These are phyloP conservation scores for Gallinago nigripennis DNA, from an alignment of 2,797 vertebrate genomes.

Conservation along the genomic window DNA sequence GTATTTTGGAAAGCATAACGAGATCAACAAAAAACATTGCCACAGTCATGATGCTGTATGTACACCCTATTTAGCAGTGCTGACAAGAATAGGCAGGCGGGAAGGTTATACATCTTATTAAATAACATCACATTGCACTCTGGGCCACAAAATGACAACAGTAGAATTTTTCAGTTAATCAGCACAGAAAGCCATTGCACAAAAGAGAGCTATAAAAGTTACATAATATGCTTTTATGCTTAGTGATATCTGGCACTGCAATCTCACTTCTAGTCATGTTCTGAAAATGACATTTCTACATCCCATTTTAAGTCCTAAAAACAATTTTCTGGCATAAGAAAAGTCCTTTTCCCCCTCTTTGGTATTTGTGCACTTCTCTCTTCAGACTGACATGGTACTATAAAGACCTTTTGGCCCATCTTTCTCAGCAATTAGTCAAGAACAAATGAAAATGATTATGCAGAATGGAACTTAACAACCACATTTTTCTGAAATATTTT, in stretches of 20 bases:
- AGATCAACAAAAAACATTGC: conserved; percentile 32
- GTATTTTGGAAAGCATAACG: conserved; percentile 5
- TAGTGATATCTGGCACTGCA: conserved; percentile 33
- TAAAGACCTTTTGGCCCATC: neutral
- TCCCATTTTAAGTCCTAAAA: conserved; percentile 15
- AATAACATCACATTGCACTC: conserved; percentile 51
- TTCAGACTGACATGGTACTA: neutral
- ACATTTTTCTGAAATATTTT: neutral
- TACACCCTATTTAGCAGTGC: neutral
- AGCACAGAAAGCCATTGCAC: conserved; percentile 38
- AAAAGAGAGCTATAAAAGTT: conserved; percentile 53
- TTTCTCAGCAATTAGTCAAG: neutral
- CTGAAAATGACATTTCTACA: conserved; percentile 36
- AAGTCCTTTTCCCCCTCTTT: neutral
- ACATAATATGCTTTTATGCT: conserved; percentile 22
- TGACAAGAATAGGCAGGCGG: neutral
- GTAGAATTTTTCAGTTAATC: conserved; percentile 53
- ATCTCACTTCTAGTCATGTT: conserved; percentile 43
- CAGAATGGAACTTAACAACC: neutral
- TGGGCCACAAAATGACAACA: conserved; percentile 38
- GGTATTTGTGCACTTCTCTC: neutral
- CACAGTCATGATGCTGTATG: neutral
- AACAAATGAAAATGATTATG: neutral
- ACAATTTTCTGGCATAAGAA: neutral
- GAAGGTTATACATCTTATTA: conserved; percentile 54